phyloP scores from a whole-genome alignment of 2,113 vertebrate species.

The Pteruthius melanotis region DNA sequence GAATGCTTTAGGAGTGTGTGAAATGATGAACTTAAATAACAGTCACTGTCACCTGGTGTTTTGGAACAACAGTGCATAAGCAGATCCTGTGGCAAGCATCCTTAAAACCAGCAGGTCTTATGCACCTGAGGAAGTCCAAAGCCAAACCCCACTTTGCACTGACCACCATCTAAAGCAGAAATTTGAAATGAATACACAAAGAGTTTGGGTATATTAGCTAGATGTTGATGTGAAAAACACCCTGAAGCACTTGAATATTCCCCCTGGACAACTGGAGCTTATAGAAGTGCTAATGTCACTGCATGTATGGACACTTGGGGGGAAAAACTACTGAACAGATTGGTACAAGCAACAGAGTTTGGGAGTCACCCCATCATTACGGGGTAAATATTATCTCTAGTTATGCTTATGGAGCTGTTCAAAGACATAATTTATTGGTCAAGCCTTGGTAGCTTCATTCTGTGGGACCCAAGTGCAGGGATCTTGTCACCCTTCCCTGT shows the following conservation, averaged over 20 bases:
- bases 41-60: not conserved
- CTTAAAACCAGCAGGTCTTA: not conserved
- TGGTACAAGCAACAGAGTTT: not conserved
- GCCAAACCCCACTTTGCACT: not conserved
- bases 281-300: not conserved
- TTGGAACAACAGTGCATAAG: not conserved
- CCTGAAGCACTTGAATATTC: not conserved
- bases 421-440: not conserved
- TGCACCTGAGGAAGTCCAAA: not conserved
- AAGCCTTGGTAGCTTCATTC: not conserved
- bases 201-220: not conserved
- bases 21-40: not conserved
- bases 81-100: not conserved
- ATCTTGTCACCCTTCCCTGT: not conserved
- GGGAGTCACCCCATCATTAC: not conserved
- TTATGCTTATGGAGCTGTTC: not conserved
- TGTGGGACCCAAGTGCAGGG: not conserved
- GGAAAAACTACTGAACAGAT: not conserved
- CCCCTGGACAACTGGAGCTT: not conserved
- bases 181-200: not conserved
- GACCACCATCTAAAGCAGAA: not conserved
- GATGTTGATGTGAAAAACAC: not conserved
- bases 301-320: not conserved
- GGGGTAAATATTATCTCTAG: not conserved
- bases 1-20: not conserved